These are phyloP conservation scores for Eurystomus gularis DNA, from an alignment of 2,113 vertebrate species.

Conservation along the genomic window DNA sequence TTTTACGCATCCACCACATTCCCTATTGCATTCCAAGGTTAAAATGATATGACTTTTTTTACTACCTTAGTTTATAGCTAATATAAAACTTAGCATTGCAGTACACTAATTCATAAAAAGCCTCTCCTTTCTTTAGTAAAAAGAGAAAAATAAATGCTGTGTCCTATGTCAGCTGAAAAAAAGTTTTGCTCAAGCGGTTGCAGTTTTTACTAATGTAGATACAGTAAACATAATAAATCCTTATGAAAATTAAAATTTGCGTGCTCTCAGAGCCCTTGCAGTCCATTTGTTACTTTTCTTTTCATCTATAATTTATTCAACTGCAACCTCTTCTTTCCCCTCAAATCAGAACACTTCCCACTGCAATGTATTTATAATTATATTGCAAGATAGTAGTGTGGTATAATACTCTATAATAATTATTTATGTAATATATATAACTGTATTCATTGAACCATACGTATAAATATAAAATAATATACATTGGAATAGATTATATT, in stretches of 20 bases:
- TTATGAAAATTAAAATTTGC: conserved; percentile 52
- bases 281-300: conserved; percentile 20
- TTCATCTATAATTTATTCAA: conserved; percentile 30
- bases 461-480: background rate
- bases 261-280: background rate
- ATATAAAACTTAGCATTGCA: conserved; percentile 21
- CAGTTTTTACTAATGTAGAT: conserved; percentile 38
- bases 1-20: conserved; percentile 11
- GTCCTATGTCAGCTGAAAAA: conserved; percentile 44
- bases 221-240: conserved; percentile 61
- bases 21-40: conserved; percentile 15
- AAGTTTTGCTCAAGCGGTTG: conserved; percentile 12
- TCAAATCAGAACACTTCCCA: background rate
- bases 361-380: background rate
- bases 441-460: background rate
- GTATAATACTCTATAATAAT: background rate
- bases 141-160: background rate
- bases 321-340: background rate
- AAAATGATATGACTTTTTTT: conserved; percentile 32
- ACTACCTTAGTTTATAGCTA: conserved; percentile 50
- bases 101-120: conserved; percentile 38
- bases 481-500: background rate
- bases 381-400: background rate
- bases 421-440: background rate
- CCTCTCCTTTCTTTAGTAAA: background rate